Conservation (phyloP, 30 jellyfish, hydroid and myxozoan species). For the Sanderia malayensis region DNA sequence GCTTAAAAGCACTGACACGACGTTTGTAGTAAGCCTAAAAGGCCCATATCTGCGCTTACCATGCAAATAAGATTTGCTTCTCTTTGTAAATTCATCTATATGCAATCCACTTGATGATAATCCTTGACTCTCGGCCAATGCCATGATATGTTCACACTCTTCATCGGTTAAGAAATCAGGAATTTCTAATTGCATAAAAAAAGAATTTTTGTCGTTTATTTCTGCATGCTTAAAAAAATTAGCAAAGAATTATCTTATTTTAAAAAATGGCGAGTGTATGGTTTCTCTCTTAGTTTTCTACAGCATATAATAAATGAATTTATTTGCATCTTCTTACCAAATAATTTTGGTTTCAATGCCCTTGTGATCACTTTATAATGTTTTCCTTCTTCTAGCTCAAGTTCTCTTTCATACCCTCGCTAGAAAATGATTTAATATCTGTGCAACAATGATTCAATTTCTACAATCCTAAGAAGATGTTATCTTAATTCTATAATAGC, state of each 20-base stretch:
- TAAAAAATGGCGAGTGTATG: too few relatives aligned
- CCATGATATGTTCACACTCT: constrained; percentile 88
- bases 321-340: constrained; percentile 67
- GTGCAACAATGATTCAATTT: too few relatives aligned
- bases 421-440: too few relatives aligned
- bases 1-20: not conserved
- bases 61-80: constrained; percentile 54
- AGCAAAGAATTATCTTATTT: too few relatives aligned
- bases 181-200: too few relatives aligned
- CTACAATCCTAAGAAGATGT: too few relatives aligned
- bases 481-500: too few relatives aligned
- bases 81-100: constrained; percentile 65
- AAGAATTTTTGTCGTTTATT: too few relatives aligned
- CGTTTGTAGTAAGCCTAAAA: too few relatives aligned
- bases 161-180: constrained; percentile 81
- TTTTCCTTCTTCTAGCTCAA: constrained; percentile 88
- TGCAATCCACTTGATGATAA: constrained; percentile 82
- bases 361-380: constrained; percentile 77
- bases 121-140: constrained; percentile 79
- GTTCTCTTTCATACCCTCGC: constrained; percentile 82
- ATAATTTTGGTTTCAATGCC: constrained; percentile 82
- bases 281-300: too few relatives aligned
- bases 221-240: too few relatives aligned
- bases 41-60: constrained; percentile 37
- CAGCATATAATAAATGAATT: too few relatives aligned